Evolutionary conservation across 2,797 vertebrate genomes (phyloP).

Genomic region (Oryzias dopingdopingensis): DNA sequence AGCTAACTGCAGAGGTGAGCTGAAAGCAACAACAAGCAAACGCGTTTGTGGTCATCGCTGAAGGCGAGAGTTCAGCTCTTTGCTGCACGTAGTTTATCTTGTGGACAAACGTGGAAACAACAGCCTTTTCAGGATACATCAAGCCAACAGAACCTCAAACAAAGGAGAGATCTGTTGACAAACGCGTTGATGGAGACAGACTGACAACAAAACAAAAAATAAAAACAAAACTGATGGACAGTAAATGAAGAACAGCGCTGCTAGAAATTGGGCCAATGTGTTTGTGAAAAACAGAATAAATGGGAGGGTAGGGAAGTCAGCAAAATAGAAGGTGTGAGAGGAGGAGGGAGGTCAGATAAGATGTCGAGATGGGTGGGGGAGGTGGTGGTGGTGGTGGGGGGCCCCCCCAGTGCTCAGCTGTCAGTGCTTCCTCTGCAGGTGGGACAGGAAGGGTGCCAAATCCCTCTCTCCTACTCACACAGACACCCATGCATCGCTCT

Average conservation of each 20-base stretch:
- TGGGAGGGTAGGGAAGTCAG: slow-evolving; percentile 28
- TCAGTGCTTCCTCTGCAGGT: slow-evolving; percentile 86
- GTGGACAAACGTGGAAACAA: slow-evolving; percentile 52
- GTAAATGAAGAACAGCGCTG: slow-evolving; percentile 41
- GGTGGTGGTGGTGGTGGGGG: slow-evolving; percentile 37
- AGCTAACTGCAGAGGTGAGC: slow-evolving; percentile 54
- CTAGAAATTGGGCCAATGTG: slow-evolving; percentile 62
- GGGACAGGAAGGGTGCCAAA: slow-evolving; percentile 79
- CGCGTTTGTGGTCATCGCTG: slow-evolving; percentile 45
- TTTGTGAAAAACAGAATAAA: slow-evolving; percentile 58
- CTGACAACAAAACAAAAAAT: slow-evolving; percentile 24
- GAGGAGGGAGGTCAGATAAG: slow-evolving; percentile 72
- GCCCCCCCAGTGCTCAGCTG: slow-evolving; percentile 79
- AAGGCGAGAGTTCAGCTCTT: slow-evolving; percentile 65
- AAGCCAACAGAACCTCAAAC: slow-evolving; percentile 8
- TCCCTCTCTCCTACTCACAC: slow-evolving; percentile 78
- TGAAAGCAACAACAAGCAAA: slow-evolving; percentile 62
- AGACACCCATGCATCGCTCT: slow-evolving; percentile 81
- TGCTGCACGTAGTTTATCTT: slow-evolving; percentile 54
- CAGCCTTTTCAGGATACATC: slow-evolving; percentile 33
- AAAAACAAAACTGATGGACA: slow-evolving; percentile 19
- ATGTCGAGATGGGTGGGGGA: slow-evolving; percentile 65
- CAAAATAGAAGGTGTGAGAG: slow-evolving; percentile 66
- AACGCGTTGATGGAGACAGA: slow-evolving; percentile 16
- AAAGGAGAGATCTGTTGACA: slow-evolving; percentile 15